Evolutionary conservation across 1,140 invertebrate species (phyloP), one percentile per base, ranked within the genome.

Genomic region (Spodoptera frugiperda): DNA sequence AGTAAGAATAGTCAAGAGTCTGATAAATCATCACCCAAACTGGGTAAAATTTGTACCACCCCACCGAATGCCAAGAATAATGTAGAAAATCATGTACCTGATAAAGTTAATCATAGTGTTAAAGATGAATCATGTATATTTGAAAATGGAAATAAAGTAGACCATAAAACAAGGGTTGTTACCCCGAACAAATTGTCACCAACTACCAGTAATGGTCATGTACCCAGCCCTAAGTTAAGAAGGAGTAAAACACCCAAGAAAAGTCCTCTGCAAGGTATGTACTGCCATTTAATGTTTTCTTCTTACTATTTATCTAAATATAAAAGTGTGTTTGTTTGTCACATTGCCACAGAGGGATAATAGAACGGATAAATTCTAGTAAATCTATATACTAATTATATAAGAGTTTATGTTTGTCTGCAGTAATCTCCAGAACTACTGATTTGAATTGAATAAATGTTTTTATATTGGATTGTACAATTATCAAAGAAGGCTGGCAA

Each of bases 191-290:
- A 78, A 44, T 9, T 6, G 11, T 74, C 63, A 46, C 48, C 68
- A 44, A 1, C 8, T 15, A 74, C 73, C n/a, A 73, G 21, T 39
- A 51, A 73, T 55, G 49, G 10, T 0, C 33, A 54, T 48, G 39
- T 17, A 33, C 30, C 15, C 3, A 74, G 55, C 14, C 57, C 57
- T 15, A 21, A 65, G 9, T 39, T 39, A 10, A 39, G 33, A 39
- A 39, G 33, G 25, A 79, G 44, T 33, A 51, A 4, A 61, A 77
- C 80, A 30, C 61, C 77, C 14, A 77, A 79, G n/a, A 84, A 78
- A 57, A 84, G 79, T 72, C 83, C 78, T 57, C 39, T 63, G 17
- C 70, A 53, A 78, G 81, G 83, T 82, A 77, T 30, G 57, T 39
- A 8, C 9, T 10, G 0, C 0, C n/a, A n/a, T n/a, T n/a, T n/a